Conservation (phyloP, 2,888 invertebrate species). For the Fissipunctia ypsillon region DNA sequence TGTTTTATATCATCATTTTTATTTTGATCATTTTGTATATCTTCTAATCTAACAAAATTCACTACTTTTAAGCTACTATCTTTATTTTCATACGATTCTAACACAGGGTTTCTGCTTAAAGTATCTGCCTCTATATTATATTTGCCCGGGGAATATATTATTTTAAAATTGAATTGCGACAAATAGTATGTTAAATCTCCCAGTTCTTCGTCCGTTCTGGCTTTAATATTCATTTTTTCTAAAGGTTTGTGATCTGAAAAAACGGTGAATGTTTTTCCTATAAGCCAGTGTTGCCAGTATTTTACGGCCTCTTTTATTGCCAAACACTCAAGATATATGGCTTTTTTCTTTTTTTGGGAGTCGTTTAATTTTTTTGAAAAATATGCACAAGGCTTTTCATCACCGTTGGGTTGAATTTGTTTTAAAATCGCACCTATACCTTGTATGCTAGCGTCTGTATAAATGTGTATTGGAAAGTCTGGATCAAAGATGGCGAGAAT, state of each 20-base stretch:
- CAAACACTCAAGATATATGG: slow-evolving; percentile 1
- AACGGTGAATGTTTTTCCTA: background rate
- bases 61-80: background rate
- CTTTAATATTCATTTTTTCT: slow-evolving; percentile 5
- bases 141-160: slow-evolving; percentile 7
- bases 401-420: background rate
- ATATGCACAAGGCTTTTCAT: slow-evolving; percentile 5
- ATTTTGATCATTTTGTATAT: background rate
- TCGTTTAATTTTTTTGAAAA: background rate
- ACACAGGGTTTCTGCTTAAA: slow-evolving; percentile 4
- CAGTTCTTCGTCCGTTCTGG: slow-evolving; percentile 1
- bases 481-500: background rate
- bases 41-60: background rate
- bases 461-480: background rate
- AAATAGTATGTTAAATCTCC: background rate
- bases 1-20: slow-evolving; percentile 3
- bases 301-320: slow-evolving; percentile 5
- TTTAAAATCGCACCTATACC: background rate
- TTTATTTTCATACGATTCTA: background rate
- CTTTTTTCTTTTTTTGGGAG: background rate
- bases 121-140: slow-evolving; percentile 6
- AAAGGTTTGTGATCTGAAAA: background rate
- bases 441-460: slow-evolving; percentile 6
- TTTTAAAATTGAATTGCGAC: background rate
- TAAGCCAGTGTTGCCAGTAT: slow-evolving; percentile 20